phyloP scores from a whole-genome alignment of 2,888 invertebrate genomes.

The Girardia tigrina region DNA sequence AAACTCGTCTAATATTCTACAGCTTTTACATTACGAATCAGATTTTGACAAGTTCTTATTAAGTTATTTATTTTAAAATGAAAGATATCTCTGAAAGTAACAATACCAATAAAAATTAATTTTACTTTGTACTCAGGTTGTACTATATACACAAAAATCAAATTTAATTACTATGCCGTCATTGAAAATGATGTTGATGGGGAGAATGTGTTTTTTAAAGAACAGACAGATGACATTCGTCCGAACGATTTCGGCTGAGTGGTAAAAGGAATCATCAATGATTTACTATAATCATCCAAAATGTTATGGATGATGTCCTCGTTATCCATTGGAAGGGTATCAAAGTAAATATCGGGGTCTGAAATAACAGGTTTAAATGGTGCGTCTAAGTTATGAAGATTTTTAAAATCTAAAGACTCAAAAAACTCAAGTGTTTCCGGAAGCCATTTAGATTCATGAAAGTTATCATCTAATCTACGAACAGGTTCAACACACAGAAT shows the following conservation, averaged over 20 bases:
- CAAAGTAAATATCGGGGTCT: background rate
- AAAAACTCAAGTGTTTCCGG: background rate
- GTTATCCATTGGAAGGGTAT: background rate
- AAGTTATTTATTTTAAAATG: background rate
- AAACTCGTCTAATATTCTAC: too few relatives aligned
- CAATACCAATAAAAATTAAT: background rate
- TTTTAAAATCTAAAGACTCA: background rate
- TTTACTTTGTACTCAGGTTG: background rate
- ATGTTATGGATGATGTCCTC: background rate
- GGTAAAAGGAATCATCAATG: background rate
- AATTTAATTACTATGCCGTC: background rate
- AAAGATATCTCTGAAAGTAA: background rate
- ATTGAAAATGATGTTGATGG: background rate
- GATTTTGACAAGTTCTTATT: too few relatives aligned
- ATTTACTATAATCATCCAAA: background rate
- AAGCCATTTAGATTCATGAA: background rate
- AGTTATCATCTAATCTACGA: slow-evolving; percentile 1
- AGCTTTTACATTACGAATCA: too few relatives aligned
- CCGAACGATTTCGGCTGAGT: too few relatives aligned
- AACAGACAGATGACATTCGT: too few relatives aligned
- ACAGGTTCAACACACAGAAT: slow-evolving; percentile 4
- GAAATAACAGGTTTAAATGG: background rate
- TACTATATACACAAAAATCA: background rate
- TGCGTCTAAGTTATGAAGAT: background rate
- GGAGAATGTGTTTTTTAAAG: background rate